These are phyloP conservation scores for Drosophila percnosoma DNA, from an alignment of 2,888 invertebrate genomes.

Conservation along the genomic window DNA sequence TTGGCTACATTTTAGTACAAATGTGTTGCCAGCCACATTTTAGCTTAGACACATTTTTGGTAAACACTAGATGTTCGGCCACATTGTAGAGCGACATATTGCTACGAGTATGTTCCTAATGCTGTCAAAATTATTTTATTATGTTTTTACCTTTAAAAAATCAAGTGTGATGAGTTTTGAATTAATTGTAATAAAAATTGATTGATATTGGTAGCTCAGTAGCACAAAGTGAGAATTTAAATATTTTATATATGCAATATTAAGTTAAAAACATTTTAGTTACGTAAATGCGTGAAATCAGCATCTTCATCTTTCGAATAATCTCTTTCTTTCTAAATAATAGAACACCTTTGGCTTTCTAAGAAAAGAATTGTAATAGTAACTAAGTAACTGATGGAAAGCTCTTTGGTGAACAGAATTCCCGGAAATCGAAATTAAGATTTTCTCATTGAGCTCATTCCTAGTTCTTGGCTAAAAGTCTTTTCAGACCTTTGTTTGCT, in stretches of 20 bases:
- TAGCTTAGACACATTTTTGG: conserved; percentile 16
- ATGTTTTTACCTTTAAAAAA: not conserved
- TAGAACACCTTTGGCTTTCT: not conserved
- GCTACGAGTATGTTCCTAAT: not conserved
- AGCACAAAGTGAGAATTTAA: not conserved
- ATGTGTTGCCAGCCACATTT: conserved; percentile 20
- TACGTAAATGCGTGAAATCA: not conserved
- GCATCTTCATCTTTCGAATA: too few species aligned
- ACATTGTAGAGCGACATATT: conserved; percentile 26
- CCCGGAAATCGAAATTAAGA: conserved; percentile 28
- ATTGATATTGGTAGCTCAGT: not conserved
- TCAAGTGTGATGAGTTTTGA: not conserved
- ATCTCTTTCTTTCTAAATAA: not conserved
- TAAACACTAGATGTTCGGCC: conserved; percentile 63
- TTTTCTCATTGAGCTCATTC: conserved; percentile 17
- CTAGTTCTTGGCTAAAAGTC: not conserved
- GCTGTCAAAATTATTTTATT: not conserved
- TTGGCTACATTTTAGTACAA: not conserved
- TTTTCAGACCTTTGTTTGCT: conserved; percentile 13
- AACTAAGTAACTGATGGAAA: conserved; percentile 6
- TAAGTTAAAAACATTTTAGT: too few species aligned
- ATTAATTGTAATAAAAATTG: not conserved
- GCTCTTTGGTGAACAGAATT: not conserved
- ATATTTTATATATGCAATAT: not conserved
- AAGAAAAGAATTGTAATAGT: not conserved